Base-by-base conservation (phyloP, 2,888 invertebrate genomes). In the Sarcophaga variegata region DNA sequence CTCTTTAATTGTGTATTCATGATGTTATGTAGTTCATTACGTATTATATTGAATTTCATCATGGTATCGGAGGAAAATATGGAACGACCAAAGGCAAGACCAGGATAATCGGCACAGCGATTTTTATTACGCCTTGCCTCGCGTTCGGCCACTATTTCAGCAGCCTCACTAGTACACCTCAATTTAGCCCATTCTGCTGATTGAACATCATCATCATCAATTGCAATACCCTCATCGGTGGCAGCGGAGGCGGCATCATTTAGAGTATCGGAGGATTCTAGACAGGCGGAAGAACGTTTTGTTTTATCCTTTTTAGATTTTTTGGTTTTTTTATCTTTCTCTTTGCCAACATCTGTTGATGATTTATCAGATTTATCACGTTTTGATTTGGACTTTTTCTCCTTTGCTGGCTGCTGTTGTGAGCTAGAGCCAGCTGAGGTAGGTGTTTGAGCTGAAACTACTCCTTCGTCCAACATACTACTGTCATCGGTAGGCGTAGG, bases 41-140 rank as follows among this genome's bases (percentile, higher is more conserved):
- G 96, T 93, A 99, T 99, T 90, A 99, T 96, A 93, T 97, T 97
- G 94, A 99, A 98, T 95, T 98, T 99, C 97, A 99, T 98, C 96
- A 99, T 96, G 12, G 99, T 98, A 93, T 98, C 98, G 82, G 98
- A 98, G 92, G 98, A 98, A 94, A 98, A 98, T 92, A 98, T 97
- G 88, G 98, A 98, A 90, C 97, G 96, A 76, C 97, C 98, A 92
- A 98, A 97, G 2, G 98, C 98, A 84, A 98, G 94, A 47, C 98
- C 98, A 0, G 98, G 98, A 94, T 98, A 98, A 93, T 98, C 98
- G 63, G 97, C 96, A 94, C 98, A 98, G 93, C 97, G 95, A 90
- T 96, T 95, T 90, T 95, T 95, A 90, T 97, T 95, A 84, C 96
- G 93, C 76, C 97, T 94, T 83, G 95, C 96, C 92, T 97, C 97